Evolutionary conservation across 2,113 vertebrate species (phyloP).

Genomic region (Percina caprodes): DNA sequence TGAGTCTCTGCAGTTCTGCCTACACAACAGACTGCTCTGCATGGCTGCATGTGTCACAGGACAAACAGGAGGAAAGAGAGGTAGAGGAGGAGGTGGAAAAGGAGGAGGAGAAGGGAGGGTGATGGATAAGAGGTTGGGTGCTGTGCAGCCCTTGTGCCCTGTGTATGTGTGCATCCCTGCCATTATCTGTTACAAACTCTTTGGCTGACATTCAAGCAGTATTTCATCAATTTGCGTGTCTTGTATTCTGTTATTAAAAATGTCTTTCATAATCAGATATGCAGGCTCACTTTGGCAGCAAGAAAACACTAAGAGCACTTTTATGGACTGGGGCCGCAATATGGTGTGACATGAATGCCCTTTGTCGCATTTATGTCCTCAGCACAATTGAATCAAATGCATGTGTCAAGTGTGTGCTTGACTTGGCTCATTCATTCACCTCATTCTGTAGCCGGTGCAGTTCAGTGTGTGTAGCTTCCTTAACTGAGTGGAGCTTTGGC

Average conservation of each 20-base stretch:
- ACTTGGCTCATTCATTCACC: neutral
- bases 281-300: neutral
- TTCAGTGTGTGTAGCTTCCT: neutral
- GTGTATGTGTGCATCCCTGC: neutral
- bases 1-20: conserved; percentile 45
- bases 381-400: conserved; percentile 9
- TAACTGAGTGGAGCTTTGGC: neutral
- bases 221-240: neutral
- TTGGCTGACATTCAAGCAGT: conserved; percentile 2
- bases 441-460: neutral
- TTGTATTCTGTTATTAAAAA: conserved; percentile 10
- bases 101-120: neutral
- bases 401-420: conserved; percentile 24
- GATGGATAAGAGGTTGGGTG: neutral
- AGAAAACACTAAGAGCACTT: neutral
- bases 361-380: neutral
- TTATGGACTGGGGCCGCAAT: neutral
- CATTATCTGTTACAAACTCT: neutral
- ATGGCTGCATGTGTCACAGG: conserved; percentile 22
- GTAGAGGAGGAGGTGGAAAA: neutral
- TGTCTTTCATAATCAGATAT: conserved; percentile 21
- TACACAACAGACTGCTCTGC: conserved; percentile 29
- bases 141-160: neutral
- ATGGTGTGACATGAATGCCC: neutral
- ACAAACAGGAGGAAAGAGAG: conserved; percentile 22